Conservation (phyloP, 2,797 vertebrate genomes). For the Sylvilagus floridanus region DNA sequence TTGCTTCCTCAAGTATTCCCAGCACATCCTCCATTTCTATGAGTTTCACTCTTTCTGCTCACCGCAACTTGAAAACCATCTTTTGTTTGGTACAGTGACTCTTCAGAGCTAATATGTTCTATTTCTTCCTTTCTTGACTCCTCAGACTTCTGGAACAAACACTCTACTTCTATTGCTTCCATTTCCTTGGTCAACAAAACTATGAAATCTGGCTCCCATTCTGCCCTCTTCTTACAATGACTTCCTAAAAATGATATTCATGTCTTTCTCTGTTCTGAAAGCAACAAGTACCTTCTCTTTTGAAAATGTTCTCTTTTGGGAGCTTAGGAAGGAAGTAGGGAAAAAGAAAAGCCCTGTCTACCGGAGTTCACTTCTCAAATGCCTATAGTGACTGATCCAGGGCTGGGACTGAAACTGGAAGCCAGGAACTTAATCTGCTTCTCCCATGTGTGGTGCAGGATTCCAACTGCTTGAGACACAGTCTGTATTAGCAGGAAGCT, state of each 20-base stretch:
- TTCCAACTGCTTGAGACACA: too few species aligned
- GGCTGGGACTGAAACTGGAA: too few species aligned
- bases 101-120: neutral
- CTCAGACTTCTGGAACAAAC: neutral
- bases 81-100: neutral
- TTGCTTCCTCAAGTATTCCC: neutral
- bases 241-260: neutral
- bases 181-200: neutral
- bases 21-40: neutral
- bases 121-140: neutral
- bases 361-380: too few species aligned
- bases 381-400: too few species aligned
- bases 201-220: neutral
- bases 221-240: neutral
- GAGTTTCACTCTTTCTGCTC: neutral
- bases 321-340: too few species aligned
- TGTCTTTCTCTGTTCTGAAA: conserved; percentile 1
- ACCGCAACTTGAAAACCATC: neutral
- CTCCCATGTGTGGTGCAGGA: too few species aligned
- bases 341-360: too few species aligned
- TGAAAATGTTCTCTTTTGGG: neutral
- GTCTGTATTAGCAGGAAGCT: too few species aligned
- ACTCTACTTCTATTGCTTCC: neutral
- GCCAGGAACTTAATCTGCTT: too few species aligned
- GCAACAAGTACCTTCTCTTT: neutral